phyloP scores from a whole-genome alignment of 1,140 invertebrate species.

The Phenacoccus solenopsis region DNA sequence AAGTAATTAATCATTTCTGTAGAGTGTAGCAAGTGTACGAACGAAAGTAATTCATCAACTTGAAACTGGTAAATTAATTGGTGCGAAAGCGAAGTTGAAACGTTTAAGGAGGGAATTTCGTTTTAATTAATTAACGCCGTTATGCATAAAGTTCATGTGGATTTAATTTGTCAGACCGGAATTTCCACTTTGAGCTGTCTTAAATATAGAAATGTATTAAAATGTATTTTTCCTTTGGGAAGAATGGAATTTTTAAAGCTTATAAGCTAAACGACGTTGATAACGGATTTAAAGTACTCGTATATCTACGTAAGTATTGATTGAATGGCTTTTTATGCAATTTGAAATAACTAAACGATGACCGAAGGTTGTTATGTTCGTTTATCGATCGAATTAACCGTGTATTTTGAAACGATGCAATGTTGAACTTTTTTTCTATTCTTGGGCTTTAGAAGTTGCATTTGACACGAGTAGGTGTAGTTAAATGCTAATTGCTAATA shows the following conservation, averaged over 20 bases:
- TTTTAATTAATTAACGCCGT: neutral
- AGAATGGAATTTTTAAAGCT: too few relatives aligned
- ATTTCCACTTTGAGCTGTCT: neutral
- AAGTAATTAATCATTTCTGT: neutral
- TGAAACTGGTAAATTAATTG: neutral
- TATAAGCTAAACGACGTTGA: too few relatives aligned
- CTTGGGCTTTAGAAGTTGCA: too few relatives aligned
- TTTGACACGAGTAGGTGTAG: too few relatives aligned
- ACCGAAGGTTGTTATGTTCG: neutral
- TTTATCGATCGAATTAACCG: neutral
- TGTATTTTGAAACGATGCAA: too few relatives aligned
- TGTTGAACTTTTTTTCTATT: too few relatives aligned
- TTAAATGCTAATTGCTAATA: too few relatives aligned
- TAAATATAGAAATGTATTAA: too few relatives aligned
- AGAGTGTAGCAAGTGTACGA: too few relatives aligned
- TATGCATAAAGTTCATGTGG: neutral
- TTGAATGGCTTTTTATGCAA: neutral
- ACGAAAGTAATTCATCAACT: neutral
- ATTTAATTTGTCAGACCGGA: neutral
- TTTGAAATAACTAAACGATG: neutral
- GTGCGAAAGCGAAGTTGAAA: neutral
- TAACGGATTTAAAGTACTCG: too few relatives aligned
- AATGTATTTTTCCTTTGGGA: too few relatives aligned
- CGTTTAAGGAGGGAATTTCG: neutral
- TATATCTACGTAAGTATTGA: neutral